These are phyloP conservation scores for Petrocephalus sullivani DNA, from an alignment of 2,797 vertebrate species.

Conservation along the genomic window DNA sequence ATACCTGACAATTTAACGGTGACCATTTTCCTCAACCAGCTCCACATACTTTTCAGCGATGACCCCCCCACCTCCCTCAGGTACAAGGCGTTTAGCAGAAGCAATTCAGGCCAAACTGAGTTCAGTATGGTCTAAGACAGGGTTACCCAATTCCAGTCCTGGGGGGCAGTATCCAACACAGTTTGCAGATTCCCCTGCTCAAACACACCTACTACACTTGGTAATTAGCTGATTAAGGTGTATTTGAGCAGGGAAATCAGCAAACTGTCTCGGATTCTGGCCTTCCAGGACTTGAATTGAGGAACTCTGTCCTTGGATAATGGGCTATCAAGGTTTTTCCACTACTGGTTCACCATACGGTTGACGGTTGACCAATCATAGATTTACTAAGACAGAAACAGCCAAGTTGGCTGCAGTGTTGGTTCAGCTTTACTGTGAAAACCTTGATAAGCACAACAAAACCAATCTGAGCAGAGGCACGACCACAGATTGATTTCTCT, in stretches of 20 bases:
- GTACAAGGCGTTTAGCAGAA: constrained; percentile 23
- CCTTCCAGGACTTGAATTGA: not conserved
- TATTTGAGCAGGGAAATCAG: not conserved
- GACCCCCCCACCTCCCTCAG: not conserved
- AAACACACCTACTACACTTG: not conserved
- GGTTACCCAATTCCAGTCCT: not conserved
- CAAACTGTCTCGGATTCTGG: not conserved
- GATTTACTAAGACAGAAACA: not conserved
- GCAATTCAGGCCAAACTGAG: constrained; percentile 43
- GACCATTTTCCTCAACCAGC: constrained; percentile 1
- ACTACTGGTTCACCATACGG: not conserved
- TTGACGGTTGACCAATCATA: not conserved
- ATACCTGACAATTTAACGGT: not conserved
- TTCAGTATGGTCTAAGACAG: constrained; percentile 35
- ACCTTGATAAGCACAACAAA: constrained; percentile 64
- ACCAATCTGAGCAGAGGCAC: constrained; percentile 54
- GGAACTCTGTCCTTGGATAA: not conserved
- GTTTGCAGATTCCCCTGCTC: not conserved
- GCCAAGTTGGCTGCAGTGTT: not conserved
- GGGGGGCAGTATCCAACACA: not conserved
- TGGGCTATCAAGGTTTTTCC: constrained; percentile 63
- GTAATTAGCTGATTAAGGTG: not conserved
- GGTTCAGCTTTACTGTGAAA: constrained; percentile 32
- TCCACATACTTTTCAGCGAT: not conserved
- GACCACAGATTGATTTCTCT: constrained; percentile 48